Evolutionary conservation across 1,140 invertebrate species (phyloP), one percentile per base, ranked within the genome.

Genomic region (Anadara kagoshimensis): DNA sequence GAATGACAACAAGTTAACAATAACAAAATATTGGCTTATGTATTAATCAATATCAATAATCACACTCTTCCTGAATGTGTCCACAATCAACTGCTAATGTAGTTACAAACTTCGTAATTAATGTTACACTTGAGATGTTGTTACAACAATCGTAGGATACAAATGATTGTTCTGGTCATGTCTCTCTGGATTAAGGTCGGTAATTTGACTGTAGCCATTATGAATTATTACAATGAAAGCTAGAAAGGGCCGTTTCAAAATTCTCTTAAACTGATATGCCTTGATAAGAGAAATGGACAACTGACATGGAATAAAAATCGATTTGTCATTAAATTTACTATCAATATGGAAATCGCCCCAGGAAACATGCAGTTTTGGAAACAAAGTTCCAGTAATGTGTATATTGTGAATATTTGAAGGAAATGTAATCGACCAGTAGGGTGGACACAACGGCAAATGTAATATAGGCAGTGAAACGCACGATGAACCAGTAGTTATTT

Each of bases 361-460:
- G 5, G 24, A 18, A 20, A 41, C 24, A 66, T 24, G 24, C 11
- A 54, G n/a, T 36, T 53, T 53, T 24, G 5, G 36, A 4, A 7
- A n/a, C 18, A 36, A 36, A 36, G 54, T 26, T 44, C 29, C 14
- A 44, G 44, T 43, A 12, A 44, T 36, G 18, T 10, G 20, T 18
- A 68, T 44, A 45, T 58, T 18, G n/a, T 49, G 8, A 10, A 64
- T 51, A 18, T 16, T 58, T 11, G 72, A 65, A 16, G 65, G 65
- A 44, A 20, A 5, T 44, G n/a, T 20, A 57, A 68, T 45, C 7
- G 36, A n/a, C 29, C 43, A 68, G 51, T 68, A 57, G 18, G 53
- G 43, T 57, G 54, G 54, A 69, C 66, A 69, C 36, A 69, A 47
- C 14, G 66, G 43, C 18, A 69, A 22, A 10, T 36, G n/a, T 12